These are phyloP conservation scores for Thunnus thynnus DNA, from an alignment of 2,113 vertebrate species.

Conservation along the genomic window DNA sequence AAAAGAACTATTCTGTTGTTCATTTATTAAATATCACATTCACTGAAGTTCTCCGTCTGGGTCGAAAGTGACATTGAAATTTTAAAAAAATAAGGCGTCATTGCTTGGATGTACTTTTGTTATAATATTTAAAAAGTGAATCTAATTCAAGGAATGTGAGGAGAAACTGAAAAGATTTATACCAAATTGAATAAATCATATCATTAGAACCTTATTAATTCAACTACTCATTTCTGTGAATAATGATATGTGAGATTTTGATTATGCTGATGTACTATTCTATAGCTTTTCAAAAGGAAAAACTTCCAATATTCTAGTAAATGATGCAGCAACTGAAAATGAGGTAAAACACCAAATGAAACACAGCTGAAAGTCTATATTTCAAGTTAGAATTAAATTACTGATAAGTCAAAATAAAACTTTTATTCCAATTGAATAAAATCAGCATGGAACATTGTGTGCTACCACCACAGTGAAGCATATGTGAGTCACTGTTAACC, in stretches of 20 bases:
- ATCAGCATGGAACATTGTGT: neutral
- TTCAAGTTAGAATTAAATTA: neutral
- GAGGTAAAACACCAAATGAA: neutral
- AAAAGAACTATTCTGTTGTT: slow-evolving; percentile 56
- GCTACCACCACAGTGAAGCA: no score
- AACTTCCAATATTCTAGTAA: neutral
- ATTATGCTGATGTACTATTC: neutral
- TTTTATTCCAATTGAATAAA: neutral
- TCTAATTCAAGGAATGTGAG: slow-evolving; percentile 40
- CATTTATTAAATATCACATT: slow-evolving; percentile 65
- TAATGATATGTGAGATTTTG: slow-evolving; percentile 9
- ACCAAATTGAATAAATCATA: neutral
- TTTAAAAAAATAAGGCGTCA: slow-evolving; percentile 32
- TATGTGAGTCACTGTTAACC: neutral
- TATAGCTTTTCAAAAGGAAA: neutral
- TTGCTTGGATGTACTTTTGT: slow-evolving; percentile 12
- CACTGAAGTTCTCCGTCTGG: slow-evolving; percentile 27
- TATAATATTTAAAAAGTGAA: slow-evolving; percentile 55
- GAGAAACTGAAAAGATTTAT: slow-evolving; percentile 37
- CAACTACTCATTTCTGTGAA: slow-evolving; percentile 1
- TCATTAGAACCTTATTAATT: slow-evolving; percentile 5
- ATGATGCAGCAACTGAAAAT: neutral
- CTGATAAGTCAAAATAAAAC: neutral
- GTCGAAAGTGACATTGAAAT: slow-evolving; percentile 41
- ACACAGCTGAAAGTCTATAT: neutral